These are phyloP conservation scores for Eriocheir sinensis DNA, from an alignment of 1,140 invertebrate genomes.

Conservation along the genomic window DNA sequence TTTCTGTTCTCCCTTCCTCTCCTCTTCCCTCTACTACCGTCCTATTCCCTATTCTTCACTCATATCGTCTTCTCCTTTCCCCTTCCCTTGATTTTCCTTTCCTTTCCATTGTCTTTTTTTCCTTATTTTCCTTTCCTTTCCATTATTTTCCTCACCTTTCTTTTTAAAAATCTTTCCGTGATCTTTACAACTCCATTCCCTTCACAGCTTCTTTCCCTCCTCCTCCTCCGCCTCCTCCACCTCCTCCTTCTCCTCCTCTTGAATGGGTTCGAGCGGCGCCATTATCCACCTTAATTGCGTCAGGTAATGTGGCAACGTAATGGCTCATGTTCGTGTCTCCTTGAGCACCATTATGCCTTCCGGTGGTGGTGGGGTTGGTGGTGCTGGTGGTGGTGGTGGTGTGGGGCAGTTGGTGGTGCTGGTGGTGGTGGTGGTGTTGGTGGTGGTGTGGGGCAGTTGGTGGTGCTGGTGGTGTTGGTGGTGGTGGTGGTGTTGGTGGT, in stretches of 20 bases:
- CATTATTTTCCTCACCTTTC: too few species aligned
- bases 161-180: too few species aligned
- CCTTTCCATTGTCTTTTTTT: too few species aligned
- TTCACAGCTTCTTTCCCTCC: background rate
- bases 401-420: background rate
- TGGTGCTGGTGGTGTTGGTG: too few species aligned
- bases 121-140: too few species aligned
- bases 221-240: background rate
- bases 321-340: background rate
- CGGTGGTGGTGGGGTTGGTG: background rate
- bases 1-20: too few species aligned
- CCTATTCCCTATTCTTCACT: too few species aligned
- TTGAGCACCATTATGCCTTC: slow-evolving; percentile 1
- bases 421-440: too few species aligned
- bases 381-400: background rate
- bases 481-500: too few species aligned
- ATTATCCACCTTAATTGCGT: background rate
- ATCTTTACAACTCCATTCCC: background rate
- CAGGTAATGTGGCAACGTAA: background rate
- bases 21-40: background rate
- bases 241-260: background rate
- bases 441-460: too few species aligned
- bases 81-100: too few species aligned
- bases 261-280: background rate
- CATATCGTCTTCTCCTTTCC: too few species aligned